Evolutionary conservation across 2,888 invertebrate genomes (phyloP), one percentile per base, ranked within the genome.

Genomic region (Ectobius pallidus): DNA sequence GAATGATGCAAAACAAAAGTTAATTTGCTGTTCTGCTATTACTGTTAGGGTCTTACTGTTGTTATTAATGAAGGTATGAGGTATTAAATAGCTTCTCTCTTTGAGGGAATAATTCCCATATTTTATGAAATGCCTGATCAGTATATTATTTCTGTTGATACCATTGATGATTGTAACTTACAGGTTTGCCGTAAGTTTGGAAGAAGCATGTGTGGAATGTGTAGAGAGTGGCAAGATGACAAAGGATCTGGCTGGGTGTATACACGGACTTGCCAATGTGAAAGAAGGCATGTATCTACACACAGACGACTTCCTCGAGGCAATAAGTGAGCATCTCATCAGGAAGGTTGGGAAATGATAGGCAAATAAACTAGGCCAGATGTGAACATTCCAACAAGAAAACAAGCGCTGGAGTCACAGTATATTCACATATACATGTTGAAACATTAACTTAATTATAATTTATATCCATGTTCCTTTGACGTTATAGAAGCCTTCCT

Each of bases 171-270:
- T n/a, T n/a, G n/a, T n/a, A n/a, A n/a, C n/a, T n/a, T 78, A 16
- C 76, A 87, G 87, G 76, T 96, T 94, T 81, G 89, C 91, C 2
- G 80, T 85, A 46, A 84, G 87, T 30, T 84, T 96, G 75, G 96
- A 96, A 83, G 86, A 91, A 82, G 92, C 94, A 0, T 96, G 95
- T 81, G 88, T 95, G 1, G 92, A 93, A 78, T 91, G 91, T 76
- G 91, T 96, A 9, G 91, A 95, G 81, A 85, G 88, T 74, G 95
- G 95, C 49, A 90, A 92, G 81, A 91, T 94, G 91, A 96, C 95
- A 18, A 96, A 95, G 84, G 95, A 96, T 85, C 86, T 96, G 79
- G 94, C 92, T 20, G 92, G 90, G 74, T 95, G 95, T 80, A 94
- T 96, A 80, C 91, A 95, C 81, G 95, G 95, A 27, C 79, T 94